These are phyloP conservation scores for Bubo blakistoni DNA, from an alignment of 2,113 vertebrate genomes.

Conservation along the genomic window DNA sequence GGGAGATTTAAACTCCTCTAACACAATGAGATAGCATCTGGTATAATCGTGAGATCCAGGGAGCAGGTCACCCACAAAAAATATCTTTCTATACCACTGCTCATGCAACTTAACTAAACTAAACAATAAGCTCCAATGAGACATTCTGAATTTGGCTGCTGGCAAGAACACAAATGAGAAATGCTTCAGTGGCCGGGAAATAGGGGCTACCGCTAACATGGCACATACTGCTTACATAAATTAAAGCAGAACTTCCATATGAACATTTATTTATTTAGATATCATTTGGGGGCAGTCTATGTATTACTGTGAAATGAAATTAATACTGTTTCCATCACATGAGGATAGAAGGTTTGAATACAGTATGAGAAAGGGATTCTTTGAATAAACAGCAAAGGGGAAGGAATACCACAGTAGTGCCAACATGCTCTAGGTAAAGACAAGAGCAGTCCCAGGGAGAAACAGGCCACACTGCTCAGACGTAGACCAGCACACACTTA, in stretches of 20 bases:
- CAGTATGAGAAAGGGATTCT: neutral
- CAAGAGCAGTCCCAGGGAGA: neutral
- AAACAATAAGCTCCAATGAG: neutral
- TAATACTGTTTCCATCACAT: neutral
- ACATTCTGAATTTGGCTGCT: constrained; percentile 31
- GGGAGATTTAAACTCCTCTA: neutral
- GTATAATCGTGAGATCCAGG: neutral
- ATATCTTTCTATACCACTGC: neutral
- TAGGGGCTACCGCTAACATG: neutral
- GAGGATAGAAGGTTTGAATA: neutral
- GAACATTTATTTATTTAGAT: neutral
- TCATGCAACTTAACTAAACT: neutral
- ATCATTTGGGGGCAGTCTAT: neutral
- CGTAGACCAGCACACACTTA: neutral
- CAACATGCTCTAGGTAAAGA: neutral
- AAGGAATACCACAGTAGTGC: neutral
- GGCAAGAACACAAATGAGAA: constrained; percentile 39
- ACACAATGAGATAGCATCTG: neutral
- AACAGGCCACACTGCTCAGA: neutral
- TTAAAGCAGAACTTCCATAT: neutral
- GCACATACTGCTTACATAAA: neutral
- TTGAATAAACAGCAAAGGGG: neutral
- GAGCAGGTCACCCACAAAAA: neutral
- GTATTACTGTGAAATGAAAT: neutral
- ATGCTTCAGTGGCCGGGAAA: constrained; percentile 2